Base-by-base conservation (phyloP, 2,797 vertebrate species). In the Borostomias antarcticus region DNA sequence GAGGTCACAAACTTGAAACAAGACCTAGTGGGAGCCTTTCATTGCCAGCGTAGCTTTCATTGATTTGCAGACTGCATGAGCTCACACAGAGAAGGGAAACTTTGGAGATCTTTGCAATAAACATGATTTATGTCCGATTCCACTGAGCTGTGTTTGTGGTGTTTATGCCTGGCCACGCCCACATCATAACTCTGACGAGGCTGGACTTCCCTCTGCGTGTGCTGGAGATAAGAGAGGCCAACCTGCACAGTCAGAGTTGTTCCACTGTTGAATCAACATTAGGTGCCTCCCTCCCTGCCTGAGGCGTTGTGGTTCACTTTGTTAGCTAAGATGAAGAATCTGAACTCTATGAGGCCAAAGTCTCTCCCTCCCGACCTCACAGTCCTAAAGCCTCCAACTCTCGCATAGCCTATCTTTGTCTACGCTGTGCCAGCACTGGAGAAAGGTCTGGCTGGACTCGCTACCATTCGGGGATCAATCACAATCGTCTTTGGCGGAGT, bases 1-100 rank as follows among this genome's bases (percentile, higher is more conserved):
- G 85, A 87, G 82, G 81, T 88, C 87, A 89, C 73, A 82, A 75
- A 74, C 74, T 79, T 85, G 80, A 87, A 88, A 84, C 71, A 61
- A 60, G 77, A 76, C 68, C 70, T 1, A 62, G 76, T 7, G 60
- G 62, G 75, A 80, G 76, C 54, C 25, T 11, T 77, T 73, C 70
- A 29, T 28, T 68, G 77, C 74, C 72, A 79, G 65, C 74, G 69
- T 68, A 65, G 75, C 75, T 82, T 72, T 75, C 57, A 56, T 66
- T 74, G 78, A 88, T 85, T 85, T 86, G 78, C 77, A 62, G 56
- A 72, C 67, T 62, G 76, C 81, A 74, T 79, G 77, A 68, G 69
- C 72, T 60, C 56, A 78, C 66, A 62, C 64, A 79, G 64, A 74
- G 63, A 50, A 5, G 23, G 43, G 60, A 59, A 77, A 74, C 59